Base-by-base conservation (phyloP, 2,113 vertebrate genomes). In the Silurus glanis region DNA sequence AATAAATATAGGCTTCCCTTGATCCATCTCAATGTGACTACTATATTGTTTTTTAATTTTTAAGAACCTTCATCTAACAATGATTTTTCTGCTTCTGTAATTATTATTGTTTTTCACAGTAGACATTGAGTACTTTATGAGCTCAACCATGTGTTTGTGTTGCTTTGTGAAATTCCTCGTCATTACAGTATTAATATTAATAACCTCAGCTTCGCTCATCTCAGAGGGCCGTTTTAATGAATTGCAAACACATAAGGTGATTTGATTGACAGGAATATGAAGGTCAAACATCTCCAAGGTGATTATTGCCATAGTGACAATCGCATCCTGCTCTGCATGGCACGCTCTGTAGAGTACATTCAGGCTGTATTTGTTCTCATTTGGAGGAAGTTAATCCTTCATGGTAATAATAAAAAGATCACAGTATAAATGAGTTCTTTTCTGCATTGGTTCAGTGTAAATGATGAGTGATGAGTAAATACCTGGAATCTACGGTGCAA, bases 261-360 rank as follows among this genome's bases (percentile, higher is more conserved):
- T 82, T 69, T 81, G 78, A 72, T 58, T 28, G 55, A 16, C 6
- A 5, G 79, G 37, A 81, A 69, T 80, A 59, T 71, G 62, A 86
- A 80, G 76, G 84, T 86, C 76, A 86, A 4, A 25, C 62, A 71
- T 86, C 66, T 59, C 85, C 72, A 72, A 74, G 79, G 85, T 74
- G 85, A 86, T 86, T 80, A 82, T 86, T 25, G 67, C 85, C 85
- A 86, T 82, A 86, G 85, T 82, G 79, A 82, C 58, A 45, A 72
- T 51, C 45, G 16, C 62, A 86, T 86, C 78, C 55, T 58, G 45
- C 83, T 56, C 75, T 69, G 66, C 28, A 6, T 28, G 28, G 21
- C 17, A 13, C 21, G 0, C 49, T 59, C 49, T 12, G 45, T n/a
- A 12, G 45, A 6, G n/a, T 71, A 25, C 59, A 37, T 82, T 62